Evolutionary conservation across 1,140 invertebrate genomes (phyloP).

Genomic region (Branchinecta lynchi): DNA sequence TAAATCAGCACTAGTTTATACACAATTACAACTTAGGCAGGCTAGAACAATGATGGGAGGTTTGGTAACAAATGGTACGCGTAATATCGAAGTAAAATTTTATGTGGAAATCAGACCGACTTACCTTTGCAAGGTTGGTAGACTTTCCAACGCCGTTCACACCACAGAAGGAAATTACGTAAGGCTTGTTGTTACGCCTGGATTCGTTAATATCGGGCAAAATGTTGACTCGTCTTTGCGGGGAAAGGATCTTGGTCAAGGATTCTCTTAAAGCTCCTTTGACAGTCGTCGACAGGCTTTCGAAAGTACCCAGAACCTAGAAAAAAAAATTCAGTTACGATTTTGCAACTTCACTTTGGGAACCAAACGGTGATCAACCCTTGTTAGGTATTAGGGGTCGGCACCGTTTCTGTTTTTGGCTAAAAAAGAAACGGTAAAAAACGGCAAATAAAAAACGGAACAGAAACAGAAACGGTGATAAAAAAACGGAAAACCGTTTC

Average conservation of each 20-base stretch:
- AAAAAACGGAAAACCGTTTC: too few relatives aligned
- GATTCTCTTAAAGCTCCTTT: conserved; percentile 63
- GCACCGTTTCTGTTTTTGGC: too few relatives aligned
- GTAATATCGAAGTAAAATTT: neutral
- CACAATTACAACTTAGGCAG: too few relatives aligned
- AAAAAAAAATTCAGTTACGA: neutral
- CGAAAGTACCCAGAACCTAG: conserved; percentile 70
- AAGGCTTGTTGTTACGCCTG: conserved; percentile 62
- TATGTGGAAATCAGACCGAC: neutral
- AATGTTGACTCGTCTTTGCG: conserved; percentile 88
- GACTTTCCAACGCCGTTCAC: conserved; percentile 99
- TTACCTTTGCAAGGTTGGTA: conserved; percentile 89
- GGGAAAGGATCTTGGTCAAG: conserved; percentile 80
- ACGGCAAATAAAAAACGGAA: too few relatives aligned
- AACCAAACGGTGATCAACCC: too few relatives aligned
- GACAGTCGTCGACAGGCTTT: conserved; percentile 67
- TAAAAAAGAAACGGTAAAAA: too few relatives aligned
- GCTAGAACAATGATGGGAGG: too few relatives aligned
- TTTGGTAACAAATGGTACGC: too few relatives aligned
- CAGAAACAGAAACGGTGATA: too few relatives aligned
- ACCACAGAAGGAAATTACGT: conserved; percentile 94
- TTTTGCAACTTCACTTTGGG: too few relatives aligned
- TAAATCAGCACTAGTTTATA: too few relatives aligned
- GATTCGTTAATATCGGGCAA: conserved; percentile 87
- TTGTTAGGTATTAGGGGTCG: too few relatives aligned